Evolutionary conservation across 2,888 invertebrate genomes (phyloP).

Genomic region (Epinotia bilunana): DNA sequence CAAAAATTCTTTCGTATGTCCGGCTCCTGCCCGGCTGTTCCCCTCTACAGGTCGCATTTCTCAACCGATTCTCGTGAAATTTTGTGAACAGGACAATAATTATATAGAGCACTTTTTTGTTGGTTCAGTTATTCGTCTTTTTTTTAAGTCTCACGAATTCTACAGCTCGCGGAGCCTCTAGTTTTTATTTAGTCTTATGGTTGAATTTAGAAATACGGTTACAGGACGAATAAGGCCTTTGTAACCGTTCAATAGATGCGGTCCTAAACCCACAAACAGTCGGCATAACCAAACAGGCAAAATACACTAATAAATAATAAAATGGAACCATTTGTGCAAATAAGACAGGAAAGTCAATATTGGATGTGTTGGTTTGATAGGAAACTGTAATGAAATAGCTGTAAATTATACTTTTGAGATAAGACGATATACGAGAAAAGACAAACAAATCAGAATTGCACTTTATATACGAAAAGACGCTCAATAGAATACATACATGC

Average conservation of each 20-base stretch:
- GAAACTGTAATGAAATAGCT: constrained; percentile 10
- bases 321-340: constrained; percentile 17
- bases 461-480: too few relatives aligned
- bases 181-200: neutral
- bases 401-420: neutral
- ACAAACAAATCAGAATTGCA: neutral
- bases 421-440: neutral
- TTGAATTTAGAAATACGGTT: neutral
- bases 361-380: constrained; percentile 12
- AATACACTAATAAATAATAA: constrained; percentile 23
- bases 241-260: neutral
- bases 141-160: too few relatives aligned
- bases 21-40: too few relatives aligned
- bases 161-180: neutral
- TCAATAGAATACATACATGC: too few relatives aligned
- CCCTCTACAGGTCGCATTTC: too few relatives aligned
- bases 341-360: constrained; percentile 12
- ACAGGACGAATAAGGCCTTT: neutral
- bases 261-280: constrained; percentile 30
- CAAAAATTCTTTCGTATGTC: too few relatives aligned
- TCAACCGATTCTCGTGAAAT: too few relatives aligned
- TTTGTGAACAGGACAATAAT: too few relatives aligned
- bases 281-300: neutral
- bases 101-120: too few relatives aligned
- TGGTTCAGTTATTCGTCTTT: too few relatives aligned